Conservation (phyloP, 2,888 invertebrate genomes). For the Eupithecia insigniata region DNA sequence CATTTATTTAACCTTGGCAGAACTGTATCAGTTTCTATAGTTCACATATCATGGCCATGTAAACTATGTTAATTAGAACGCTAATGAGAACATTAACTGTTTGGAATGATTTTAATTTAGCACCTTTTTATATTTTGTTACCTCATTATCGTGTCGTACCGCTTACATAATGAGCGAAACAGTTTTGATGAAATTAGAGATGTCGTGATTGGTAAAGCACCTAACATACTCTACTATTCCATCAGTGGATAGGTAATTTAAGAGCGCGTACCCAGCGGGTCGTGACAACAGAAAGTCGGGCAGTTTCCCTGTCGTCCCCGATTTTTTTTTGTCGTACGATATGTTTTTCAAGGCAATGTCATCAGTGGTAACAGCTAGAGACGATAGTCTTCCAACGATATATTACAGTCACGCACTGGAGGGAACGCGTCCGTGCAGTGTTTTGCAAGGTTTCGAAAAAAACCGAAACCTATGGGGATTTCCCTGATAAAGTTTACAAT, state of each 20-base stretch:
- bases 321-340: too few species aligned
- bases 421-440: too few species aligned
- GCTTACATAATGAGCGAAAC: not conserved
- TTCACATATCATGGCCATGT: conserved; percentile 59
- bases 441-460: not conserved
- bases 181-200: not conserved
- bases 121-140: conserved; percentile 40
- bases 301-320: too few species aligned
- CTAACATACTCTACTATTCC: not conserved
- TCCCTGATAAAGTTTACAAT: not conserved
- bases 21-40: conserved; percentile 55
- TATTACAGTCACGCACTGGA: too few species aligned
- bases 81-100: conserved; percentile 60
- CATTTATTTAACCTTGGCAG: conserved; percentile 53
- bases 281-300: too few species aligned
- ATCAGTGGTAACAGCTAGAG: too few species aligned
- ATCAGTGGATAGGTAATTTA: not conserved
- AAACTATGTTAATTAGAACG: conserved; percentile 70
- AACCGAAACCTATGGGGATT: not conserved
- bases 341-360: too few species aligned
- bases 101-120: conserved; percentile 55
- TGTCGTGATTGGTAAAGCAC: not conserved
- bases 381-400: too few species aligned
- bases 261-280: too few species aligned
- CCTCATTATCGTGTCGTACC: conserved; percentile 18